Base-by-base conservation (phyloP, 2,113 vertebrate genomes). In the Elephantulus edwardii region DNA sequence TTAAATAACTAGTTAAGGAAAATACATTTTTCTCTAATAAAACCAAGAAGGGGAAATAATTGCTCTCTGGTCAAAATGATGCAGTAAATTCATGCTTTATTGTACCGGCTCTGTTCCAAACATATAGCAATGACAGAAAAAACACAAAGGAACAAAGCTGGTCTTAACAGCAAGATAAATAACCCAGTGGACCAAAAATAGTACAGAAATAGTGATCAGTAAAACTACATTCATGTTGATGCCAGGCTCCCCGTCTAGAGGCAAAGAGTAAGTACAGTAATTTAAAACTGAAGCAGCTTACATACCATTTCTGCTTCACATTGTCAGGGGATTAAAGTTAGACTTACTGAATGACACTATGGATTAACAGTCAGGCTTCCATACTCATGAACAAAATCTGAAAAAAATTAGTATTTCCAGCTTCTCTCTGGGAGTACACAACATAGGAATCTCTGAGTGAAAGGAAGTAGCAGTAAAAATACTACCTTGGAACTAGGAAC, bases 21-120 rank as follows among this genome's bases (percentile, higher is more conserved):
- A 83, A 76, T 84, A 10, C 3, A 17, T 22, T 46, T 52, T 88
- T 20, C 56, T 90, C 30, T 84, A 20, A 71, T 44, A 42, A 1
- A 64, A 72, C 93, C 54, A 76, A 74, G 93, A 94, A 79, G 44
- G 35, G 77, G 28, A 92, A 76, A 83, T 42, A 68, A 54, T 4
- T 38, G 48, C 8, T 10, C 33, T 81, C 40, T 87, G 54, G 50
- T 86, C 10, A 82, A 81, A 40, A 50, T n/a, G 19, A 12, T 60
- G 3, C 19, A 54, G 33, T 48, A 60, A 88, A 54, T 54, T 88
- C 30, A 75, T 50, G 9, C 22, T 64, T 84, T 72, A 60, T 40
- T 44, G 46, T 1, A 28, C 30, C 3, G 12, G 5, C 24, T 44
- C 48, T 35, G 22, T 10, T 66, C 33, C 58, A 72, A 52, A 60